Evolutionary conservation across 2,113 vertebrate genomes (phyloP).

Genomic region (Ceyx margarethae): DNA sequence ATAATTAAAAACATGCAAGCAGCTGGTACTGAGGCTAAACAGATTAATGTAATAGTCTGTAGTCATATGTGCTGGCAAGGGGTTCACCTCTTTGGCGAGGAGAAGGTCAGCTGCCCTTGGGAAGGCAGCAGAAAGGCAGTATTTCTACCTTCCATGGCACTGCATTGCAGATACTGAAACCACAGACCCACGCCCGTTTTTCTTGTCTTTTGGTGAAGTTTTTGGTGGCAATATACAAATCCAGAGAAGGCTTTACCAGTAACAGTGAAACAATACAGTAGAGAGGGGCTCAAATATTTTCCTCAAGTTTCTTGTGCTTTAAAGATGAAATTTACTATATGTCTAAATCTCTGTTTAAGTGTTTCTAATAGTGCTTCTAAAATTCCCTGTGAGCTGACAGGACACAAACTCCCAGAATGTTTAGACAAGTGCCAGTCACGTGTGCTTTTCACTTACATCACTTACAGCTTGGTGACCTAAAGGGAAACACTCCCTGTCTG

Average conservation of each 20-base stretch:
- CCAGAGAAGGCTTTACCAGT: neutral
- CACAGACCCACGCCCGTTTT: neutral
- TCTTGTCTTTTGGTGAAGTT: neutral
- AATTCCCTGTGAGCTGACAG: neutral
- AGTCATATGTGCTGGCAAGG: slow-evolving; percentile 83
- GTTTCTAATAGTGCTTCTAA: neutral
- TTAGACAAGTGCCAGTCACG: neutral
- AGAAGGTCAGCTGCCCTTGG: slow-evolving; percentile 84
- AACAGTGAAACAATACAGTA: neutral
- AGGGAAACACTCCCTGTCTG: neutral
- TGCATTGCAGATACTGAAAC: slow-evolving; percentile 33
- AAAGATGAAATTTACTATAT: neutral
- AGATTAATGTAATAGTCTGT: slow-evolving; percentile 85
- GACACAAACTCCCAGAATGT: neutral
- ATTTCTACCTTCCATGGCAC: slow-evolving; percentile 30
- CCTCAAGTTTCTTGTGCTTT: neutral
- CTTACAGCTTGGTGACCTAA: slow-evolving; percentile 2
- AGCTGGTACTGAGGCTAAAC: slow-evolving; percentile 84
- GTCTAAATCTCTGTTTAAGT: neutral
- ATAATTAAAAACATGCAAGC: slow-evolving; percentile 87
- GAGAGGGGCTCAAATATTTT: neutral
- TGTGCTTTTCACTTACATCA: neutral
- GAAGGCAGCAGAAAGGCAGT: slow-evolving; percentile 67
- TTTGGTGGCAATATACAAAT: neutral
- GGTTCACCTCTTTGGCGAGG: slow-evolving; percentile 78